A percentile compares a stretch with the other conserved stretches of the same genome.
These are phyloP conservation scores for Lasioglossum marginatum DNA, from an alignment of 2,888 invertebrate species.

Conservation along the genomic window DNA sequence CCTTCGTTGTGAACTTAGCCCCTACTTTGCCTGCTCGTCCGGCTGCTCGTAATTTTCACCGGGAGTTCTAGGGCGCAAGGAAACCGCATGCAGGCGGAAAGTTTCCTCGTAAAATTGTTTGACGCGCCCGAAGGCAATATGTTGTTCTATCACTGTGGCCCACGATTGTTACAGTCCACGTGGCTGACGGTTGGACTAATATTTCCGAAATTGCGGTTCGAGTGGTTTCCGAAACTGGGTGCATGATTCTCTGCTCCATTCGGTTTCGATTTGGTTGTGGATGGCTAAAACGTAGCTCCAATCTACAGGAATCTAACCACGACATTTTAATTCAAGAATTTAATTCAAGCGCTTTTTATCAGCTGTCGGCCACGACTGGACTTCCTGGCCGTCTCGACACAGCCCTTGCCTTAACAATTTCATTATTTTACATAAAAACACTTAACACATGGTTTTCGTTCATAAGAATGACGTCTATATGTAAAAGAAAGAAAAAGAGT, in stretches of 20 bases:
- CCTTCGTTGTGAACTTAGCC: neutral
- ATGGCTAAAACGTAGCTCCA: no score
- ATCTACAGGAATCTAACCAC: no score
- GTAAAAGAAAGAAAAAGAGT: no score
- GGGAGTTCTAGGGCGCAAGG: neutral
- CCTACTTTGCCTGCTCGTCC: slow-evolving; percentile 11
- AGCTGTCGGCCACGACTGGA: no score
- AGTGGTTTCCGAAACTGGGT: neutral
- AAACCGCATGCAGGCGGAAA: slow-evolving; percentile 29
- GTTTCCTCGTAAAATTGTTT: slow-evolving; percentile 38
- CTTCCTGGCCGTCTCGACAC: no score
- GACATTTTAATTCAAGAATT: no score
- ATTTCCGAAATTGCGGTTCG: neutral
- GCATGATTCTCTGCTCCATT: neutral
- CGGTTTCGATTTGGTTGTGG: no score
- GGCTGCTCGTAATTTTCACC: slow-evolving; percentile 22
- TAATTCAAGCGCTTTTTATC: no score
- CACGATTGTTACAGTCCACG: neutral
- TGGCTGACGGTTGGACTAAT: neutral
- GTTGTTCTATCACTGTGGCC: neutral
- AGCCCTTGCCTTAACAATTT: no score
- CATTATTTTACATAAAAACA: no score
- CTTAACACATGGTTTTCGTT: no score
- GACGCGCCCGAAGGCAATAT: slow-evolving; percentile 4
- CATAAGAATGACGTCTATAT: no score